phyloP scores from a whole-genome alignment of 2,113 vertebrate species.

The Phoxinus phoxinus region DNA sequence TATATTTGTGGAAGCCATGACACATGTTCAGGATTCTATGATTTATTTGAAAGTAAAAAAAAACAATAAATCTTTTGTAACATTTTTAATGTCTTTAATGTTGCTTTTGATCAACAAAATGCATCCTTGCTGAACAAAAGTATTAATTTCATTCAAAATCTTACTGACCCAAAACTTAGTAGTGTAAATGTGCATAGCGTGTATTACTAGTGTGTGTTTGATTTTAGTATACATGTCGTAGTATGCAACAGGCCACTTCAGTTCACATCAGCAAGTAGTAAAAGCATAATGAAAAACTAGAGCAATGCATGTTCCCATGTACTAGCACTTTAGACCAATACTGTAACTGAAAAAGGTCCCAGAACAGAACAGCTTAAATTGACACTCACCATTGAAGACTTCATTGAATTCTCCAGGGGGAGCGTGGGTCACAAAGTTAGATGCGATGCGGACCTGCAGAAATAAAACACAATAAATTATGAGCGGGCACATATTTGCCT shows the following conservation, averaged over 20 bases:
- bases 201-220: background rate
- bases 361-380: background rate
- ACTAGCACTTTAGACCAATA: background rate
- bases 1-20: background rate
- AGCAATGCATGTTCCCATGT: background rate
- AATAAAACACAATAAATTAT: conserved; percentile 2
- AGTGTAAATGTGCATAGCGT: background rate
- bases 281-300: background rate
- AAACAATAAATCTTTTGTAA: background rate
- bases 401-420: conserved; percentile 98
- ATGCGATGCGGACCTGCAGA: conserved; percentile 91
- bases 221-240: background rate
- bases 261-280: background rate
- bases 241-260: background rate
- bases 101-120: too few relatives aligned
- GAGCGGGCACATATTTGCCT: background rate
- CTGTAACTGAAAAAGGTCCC: background rate
- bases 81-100: too few relatives aligned
- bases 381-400: conserved; percentile 93
- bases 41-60: background rate
- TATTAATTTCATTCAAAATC: background rate
- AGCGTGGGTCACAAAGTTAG: conserved; percentile 97
- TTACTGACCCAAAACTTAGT: background rate
- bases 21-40: too few relatives aligned
- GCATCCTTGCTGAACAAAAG: too few relatives aligned